Base-by-base conservation (phyloP, 2,797 vertebrate genomes). In the Pteropus rufus region DNA sequence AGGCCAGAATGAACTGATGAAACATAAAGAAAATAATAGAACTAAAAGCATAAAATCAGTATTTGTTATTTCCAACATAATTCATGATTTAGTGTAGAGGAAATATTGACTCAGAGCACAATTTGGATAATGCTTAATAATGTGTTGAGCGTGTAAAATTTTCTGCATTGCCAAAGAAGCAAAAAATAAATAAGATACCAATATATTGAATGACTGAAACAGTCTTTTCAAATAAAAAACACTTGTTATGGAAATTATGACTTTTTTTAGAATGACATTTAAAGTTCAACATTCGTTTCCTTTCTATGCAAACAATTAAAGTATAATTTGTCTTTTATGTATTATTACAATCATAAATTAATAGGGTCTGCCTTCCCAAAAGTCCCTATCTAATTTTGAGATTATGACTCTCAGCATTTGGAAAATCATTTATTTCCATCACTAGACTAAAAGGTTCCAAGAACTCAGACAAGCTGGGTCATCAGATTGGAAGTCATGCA, bases 351-450 rank as follows among this genome's bases (percentile, higher is more conserved):
- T 52, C 85, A 26, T 60, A 94, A 97, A 95, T 97, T 96, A 97
- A 95, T 85, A 83, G 36, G 31, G 31, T 95, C 58, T 95, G 86
- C 79, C 49, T 79, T 94, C 79, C 44, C 44, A 31, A 90, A 95
- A 95, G 52, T 85, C 46, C 10, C 41, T 94, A 41, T 96, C 80
- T 58, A 93, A 89, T 94, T 95, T 86, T 92, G 96, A 95, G 54
- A 97, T 96, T 96, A 95, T 83, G 97, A 75, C 85, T 95, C 87
- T 95, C 77, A 97, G 82, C 86, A 77, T 97, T 97, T 96, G 92
- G 97, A 97, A 97, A 94, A 89, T 62, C 88, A 94, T 98, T 98
- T 75, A 31, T 97, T 97, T 98, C 98, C 93, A 96, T 98, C 98
- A 98, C 44, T 93, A 19, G 0, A 36, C 93, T 96, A 91, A 95